Base-by-base conservation (phyloP, 37 sponge, comb jelly and placozoan species). In the Chondrosia reniformis region DNA sequence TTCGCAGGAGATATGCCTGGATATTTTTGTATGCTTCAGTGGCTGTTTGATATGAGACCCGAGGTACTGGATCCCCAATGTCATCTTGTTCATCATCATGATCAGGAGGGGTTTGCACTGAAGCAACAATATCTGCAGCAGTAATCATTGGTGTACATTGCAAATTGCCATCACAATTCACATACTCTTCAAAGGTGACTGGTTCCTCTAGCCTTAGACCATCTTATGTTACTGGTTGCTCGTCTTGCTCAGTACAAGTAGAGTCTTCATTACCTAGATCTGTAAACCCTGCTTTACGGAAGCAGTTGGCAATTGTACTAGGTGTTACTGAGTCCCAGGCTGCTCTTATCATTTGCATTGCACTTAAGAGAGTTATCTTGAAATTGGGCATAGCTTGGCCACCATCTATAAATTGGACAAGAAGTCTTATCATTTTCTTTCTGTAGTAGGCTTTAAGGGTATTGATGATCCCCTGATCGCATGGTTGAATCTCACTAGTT, bases 401-500 rank as follows among this genome's bases (percentile, higher is more conserved):
- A 74, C 8, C 27, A 22, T 74, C 54, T 5, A 74, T 74, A 43
- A 30, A 33, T n/a, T 17, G 12, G 22, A 74, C 24, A 24, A 74
- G 24, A 46, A 46, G 25, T 5, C 19, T 15, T 42, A 74, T 42
- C 37, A 67, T 67, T 13, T 42, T 67, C 39, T 45, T 74, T 8
- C 75, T 43, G 75, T 74, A 74, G 28, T 46, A 22, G 25, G 52
- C 10, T 24, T 74, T 74, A 5, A 74, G 46, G 22, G 46, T 45
- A 5, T 45, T 24, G 52, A n/a, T n/a, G n/a, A n/a, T n/a, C n/a
- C n/a, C n/a, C n/a, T n/a, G n/a, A n/a, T n/a, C n/a, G n/a, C n/a
- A 74, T 74, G 75, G 75, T 54, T 74, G 75, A 8, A 74, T 74
- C 9, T 46, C n/a, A 46, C 52, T 46, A 24, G 78, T 77, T 8